Evolutionary conservation across 2,797 vertebrate genomes (phyloP), one percentile per base, ranked within the genome.

Genomic region (Xiphorhynchus erythropygius): DNA sequence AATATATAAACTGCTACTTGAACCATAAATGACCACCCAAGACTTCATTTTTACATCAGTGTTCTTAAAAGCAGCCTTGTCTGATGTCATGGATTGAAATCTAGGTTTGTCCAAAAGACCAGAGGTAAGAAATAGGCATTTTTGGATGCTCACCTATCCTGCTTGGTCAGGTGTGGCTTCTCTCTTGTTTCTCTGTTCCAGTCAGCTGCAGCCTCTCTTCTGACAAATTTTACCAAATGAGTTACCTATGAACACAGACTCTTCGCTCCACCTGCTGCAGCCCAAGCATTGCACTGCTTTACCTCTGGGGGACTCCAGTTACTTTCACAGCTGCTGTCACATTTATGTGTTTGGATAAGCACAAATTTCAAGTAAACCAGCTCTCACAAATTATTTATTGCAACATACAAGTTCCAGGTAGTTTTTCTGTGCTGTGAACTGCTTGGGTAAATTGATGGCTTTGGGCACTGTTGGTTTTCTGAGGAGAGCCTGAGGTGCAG

Each of bases 1-100:
- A 97, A 97, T 92, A 96, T 96, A 96, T 96, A 89, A 96, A 91
- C 59, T 0, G 73, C 84, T 97, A 81, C 94, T 92, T 97, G 96
- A 97, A 97, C 90, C 77, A 64, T 86, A 92, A 53, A 80, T 41
- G 56, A 69, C 81, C 89, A 88, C 64, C 37, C 46, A 53, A 81
- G 75, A 80, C 69, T 75, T 97, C 87, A 73, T 96, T 96, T 95
- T 94, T 89, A 69, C 44, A 63, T 65, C 49, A 18, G 0, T 27
- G 27, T 50, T 91, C 17, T 47, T 37, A 53, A 55, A 69, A 75
- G 37, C 1, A 84, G 16, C 19, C 37, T 78, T 70, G 23, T 35
- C 27, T 67, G 17, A 53, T 80, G 14, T 18, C 5, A 3, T 1
- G 11, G 33, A 9, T 70, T 37, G 28, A 60, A 32, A 24, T 0